Base-by-base conservation (phyloP, 2,888 invertebrate species). In the Octonoba sinensis region DNA sequence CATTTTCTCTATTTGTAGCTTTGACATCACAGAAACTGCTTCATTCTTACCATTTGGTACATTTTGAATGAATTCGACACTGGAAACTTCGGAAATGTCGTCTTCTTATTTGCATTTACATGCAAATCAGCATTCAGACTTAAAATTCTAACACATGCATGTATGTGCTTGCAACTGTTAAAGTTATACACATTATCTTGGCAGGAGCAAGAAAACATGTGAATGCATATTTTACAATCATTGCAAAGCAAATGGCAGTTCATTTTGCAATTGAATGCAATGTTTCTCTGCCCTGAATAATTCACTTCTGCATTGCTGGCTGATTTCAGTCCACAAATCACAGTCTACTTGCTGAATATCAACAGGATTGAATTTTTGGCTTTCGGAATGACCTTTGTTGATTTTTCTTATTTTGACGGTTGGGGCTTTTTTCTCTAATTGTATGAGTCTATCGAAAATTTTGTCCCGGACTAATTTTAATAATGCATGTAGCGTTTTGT, bases 141-240 rank as follows among this genome's bases (percentile, higher is more conserved):
- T 3, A 27, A 27, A 27, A 3, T 3, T 27, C 6, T 2, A 27
- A 27, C 6, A 6, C 27, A 27, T 3, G 62, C 73, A 44, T 67
- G 66, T 46, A 57, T 59, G 22, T 75, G 66, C 6, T 66, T 57
- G 46, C 75, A 75, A 1, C 66, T 67, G 47, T 75, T 75, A 54
- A 18, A 59, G 16, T 36, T 22, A 22, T 67, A 20, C 16, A 75
- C 20, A 65, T 65, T 65, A 46, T 75, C 49, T 13, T 27, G 15
- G 13, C 75, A 75, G 13, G 57, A 57, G 15, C 66, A 74, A 46
- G n/a, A 36, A 47, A 20, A 65, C 20, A 49, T 24, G 18, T 75
- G 66, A 12, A 75, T 27, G 24, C 75, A 66, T 8, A 60, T 49
- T 27, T 27, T 11, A 47, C 49, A 67, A 4, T 49, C n/a, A 11